Evolutionary conservation across 30 jellyfish, hydroid and myxozoan species (phyloP).

Genomic region (Pelagia noctiluca): DNA sequence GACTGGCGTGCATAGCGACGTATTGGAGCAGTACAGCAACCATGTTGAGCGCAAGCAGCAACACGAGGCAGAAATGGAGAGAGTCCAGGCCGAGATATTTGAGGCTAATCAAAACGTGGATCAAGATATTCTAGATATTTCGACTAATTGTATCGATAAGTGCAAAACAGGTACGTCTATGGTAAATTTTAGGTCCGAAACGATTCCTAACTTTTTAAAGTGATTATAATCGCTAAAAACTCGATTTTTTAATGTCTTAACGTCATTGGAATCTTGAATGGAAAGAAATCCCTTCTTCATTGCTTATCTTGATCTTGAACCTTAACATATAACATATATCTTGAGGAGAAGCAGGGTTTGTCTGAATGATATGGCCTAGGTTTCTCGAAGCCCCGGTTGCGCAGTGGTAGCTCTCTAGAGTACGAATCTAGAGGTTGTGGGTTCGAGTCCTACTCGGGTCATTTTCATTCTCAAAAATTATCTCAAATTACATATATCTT

Average conservation of each 20-base stretch:
- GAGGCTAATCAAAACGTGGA: conserved; percentile 4
- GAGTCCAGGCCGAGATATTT: conserved; percentile 19
- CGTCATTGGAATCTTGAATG: no score
- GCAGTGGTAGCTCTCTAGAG: no score
- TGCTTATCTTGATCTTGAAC: no score
- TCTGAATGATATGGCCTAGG: no score
- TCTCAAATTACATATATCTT: no score
- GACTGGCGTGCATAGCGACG: neutral
- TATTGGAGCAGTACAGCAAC: neutral
- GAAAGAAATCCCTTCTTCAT: no score
- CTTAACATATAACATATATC: no score
- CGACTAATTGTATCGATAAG: conserved; percentile 43
- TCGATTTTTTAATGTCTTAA: neutral
- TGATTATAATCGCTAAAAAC: neutral
- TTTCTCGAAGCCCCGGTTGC: no score
- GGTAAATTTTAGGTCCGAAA: neutral
- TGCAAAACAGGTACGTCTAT: conserved; percentile 48
- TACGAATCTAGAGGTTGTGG: no score
- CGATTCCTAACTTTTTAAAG: neutral
- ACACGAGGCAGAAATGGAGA: conserved; percentile 10
- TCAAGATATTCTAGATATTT: conserved; percentile 28
- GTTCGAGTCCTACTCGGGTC: no score
- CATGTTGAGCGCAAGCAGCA: neutral
- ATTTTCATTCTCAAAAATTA: no score
- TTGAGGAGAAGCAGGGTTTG: no score